These are phyloP conservation scores for Epinephelus fuscoguttatus DNA, from an alignment of 2,113 vertebrate species.

Conservation along the genomic window DNA sequence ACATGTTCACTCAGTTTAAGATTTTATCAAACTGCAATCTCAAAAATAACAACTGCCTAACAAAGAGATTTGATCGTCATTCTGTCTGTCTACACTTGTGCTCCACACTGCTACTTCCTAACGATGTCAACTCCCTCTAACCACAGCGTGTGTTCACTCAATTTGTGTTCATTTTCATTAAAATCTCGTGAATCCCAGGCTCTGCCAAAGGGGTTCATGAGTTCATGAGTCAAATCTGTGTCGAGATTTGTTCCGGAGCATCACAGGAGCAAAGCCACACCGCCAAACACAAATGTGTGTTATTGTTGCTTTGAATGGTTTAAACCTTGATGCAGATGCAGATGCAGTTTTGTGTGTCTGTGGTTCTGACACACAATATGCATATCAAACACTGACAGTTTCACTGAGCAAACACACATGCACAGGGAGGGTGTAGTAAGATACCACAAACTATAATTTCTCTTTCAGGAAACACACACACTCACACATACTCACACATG, in stretches of 20 bases:
- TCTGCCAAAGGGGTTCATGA: not conserved
- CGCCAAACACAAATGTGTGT: constrained; percentile 2
- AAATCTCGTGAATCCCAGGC: not conserved
- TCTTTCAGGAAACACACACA: constrained; percentile 39
- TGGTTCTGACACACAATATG: not conserved
- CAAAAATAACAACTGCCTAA: not conserved
- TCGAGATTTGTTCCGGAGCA: constrained; percentile 2
- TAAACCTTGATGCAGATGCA: not conserved
- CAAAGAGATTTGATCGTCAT: not conserved
- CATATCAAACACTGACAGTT: not conserved
- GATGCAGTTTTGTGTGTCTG: not conserved
- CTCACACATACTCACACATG: not conserved
- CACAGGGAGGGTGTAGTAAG: constrained; percentile 26
- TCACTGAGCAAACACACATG: not conserved
- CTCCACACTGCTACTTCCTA: not conserved
- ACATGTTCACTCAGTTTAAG: too few species aligned
- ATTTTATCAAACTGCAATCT: not conserved
- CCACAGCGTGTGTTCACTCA: not conserved
- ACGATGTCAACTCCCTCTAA: not conserved
- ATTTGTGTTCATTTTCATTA: not conserved
- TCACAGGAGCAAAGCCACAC: not conserved
- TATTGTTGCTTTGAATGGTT: not conserved
- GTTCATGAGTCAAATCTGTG: not conserved
- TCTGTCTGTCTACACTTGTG: not conserved
- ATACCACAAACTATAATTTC: constrained; percentile 33